Evolutionary conservation across 23 tunicate species (phyloP), one percentile per base, ranked within the genome.

Genomic region (Trididemnum clinides): DNA sequence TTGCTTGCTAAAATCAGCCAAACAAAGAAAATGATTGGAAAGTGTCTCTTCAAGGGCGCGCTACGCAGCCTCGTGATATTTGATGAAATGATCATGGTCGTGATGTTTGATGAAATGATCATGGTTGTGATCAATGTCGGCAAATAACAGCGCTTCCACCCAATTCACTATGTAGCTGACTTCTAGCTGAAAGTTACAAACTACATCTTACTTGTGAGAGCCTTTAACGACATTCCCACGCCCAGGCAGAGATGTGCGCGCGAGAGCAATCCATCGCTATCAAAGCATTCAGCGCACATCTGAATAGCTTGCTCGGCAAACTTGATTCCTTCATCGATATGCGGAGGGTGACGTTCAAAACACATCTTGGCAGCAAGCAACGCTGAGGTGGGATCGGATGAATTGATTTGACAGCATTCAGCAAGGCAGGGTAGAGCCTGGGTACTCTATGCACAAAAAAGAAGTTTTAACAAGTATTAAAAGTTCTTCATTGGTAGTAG

Each of bases 351-450:
- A 2, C 33, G 58, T 51, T 78, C 80, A 44, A 71, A 84, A 64
- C 89, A 93, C 0, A 64, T 36, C 59, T 84, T 93, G 0, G 98
- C 92, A 57, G 87, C 86, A 0, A 88, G 73, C 2, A 93, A 36
- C 0, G 87, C 87, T 3, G 92, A 77, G 20, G 62, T 1, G 2
- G 98, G 86, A 33, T 78, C 76, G 29, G 50, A 69, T 0, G 89
- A 82, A 23, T 91, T 51, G 30, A 93, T 88, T 12, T 84, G 85
- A 59, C 84, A 84, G 58, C 90, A 93, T 49, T 93, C 98, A 35
- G 51, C 33, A 1, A 93, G 39, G 32, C 77, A 82, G 28, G 77
- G 57, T 38, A 88, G 51, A 15, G 89, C 90, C 15, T 83, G 89
- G 31, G 77, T 51, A 0, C 34, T 44, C 86, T 82, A 22, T 29